Evolutionary conservation across 2,888 invertebrate genomes (phyloP), one percentile per base, ranked within the genome.

Genomic region (Epinotia ramella): DNA sequence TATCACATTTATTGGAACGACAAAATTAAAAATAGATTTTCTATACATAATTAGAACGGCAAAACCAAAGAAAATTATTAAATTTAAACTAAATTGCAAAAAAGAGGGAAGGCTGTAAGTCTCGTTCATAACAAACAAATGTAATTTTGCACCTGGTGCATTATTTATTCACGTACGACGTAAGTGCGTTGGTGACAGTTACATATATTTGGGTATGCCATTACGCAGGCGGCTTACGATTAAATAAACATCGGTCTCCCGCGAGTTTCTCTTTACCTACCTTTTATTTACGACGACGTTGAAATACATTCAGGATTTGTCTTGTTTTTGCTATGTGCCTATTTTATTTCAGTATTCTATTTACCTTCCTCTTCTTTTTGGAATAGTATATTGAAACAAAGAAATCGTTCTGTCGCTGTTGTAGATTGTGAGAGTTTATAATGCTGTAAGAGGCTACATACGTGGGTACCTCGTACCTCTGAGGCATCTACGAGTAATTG

Each of bases 241-340:
- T 75, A 66, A 76, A 76, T 76, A 72, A 72, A 76, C 76, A 76
- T 76, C 67, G 71, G 72, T 72, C 71, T 67, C 76, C 56, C 57
- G 53, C 46, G 76, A 56, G 67, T 28, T 72, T 16, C 63, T 46
- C 75, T 56, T 72, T 71, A 40, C 57, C 67, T 49, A 20, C 64
- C 53, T 40, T 66, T 71, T 72, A 76, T 76, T 76, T 76, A 76
- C 57, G 72, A 56, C 56, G 60, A 67, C 65, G 71, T 53, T 65
- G 69, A 76, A 67, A 76, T 28, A 71, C 75, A 46, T 71, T 62
- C 44, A 59, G 56, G 71, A 76, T 76, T 76, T 76, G 66, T 67
- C 53, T 66, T 62, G 53, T 63, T 62, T 67, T 71, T 70, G 44
- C 53, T 9, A 46, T 53, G 40, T 59, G 28, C 28, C 57, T 70